Base-by-base conservation (phyloP, 2,797 vertebrate genomes). In the Ambastaia sidthimunki region DNA sequence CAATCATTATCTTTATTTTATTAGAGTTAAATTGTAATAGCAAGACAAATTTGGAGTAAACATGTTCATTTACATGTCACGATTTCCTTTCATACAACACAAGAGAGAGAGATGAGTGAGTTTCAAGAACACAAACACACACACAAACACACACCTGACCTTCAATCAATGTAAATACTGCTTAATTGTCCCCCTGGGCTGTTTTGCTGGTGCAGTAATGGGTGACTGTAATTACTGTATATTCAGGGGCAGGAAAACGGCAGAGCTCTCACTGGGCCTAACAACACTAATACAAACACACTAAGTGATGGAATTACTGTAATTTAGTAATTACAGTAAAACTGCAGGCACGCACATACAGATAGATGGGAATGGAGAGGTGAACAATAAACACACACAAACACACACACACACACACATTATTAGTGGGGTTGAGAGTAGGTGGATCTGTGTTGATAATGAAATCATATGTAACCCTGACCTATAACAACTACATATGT, bases 131-230 rank as follows among this genome's bases (percentile, higher is more conserved):
- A 88, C 90, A 93, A 91, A 93, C 19, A 47, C 86, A 80, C 86
- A 86, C 83, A 90, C 83, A 84, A 84, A 86, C 82, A 87, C 11
- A 34, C 76, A 76, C 77, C 69, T 92, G 91, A 94, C 92, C 91
- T 93, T 93, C 92, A 94, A 94, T 94, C 93, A 93, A 92, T 88
- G 87, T 88, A 88, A 90, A 93, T 91, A 92, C 89, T 89, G 80
- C 80, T 86, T 90, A 92, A 92, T 91, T 89, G 88, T 89, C 87
- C 87, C 89, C 88, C 83, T 89, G 66, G 84, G 84, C 88, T 87
- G 86, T 84, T 86, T 82, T 89, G 88, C 88, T 84, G 80, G 89
- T 90, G 87, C 85, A 88, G 89, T 90, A 91, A 93, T 90, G 84
- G 87, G 81, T 85, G 85, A 66, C 78, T 80, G 86, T 92, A 89